phyloP scores from a whole-genome alignment of 2,113 vertebrate species.

The Gymnocephalus cernua region DNA sequence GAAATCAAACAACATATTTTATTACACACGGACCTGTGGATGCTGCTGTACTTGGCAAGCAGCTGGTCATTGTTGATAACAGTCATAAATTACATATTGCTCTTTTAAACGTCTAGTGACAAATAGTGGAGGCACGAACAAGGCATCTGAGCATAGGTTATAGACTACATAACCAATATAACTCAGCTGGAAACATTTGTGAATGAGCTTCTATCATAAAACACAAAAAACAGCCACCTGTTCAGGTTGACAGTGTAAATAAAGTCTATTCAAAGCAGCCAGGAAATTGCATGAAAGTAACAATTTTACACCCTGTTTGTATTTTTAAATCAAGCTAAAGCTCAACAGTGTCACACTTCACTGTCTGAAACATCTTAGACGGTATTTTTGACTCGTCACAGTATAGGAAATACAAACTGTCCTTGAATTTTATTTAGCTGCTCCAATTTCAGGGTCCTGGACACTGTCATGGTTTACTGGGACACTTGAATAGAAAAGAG shows the following conservation, averaged over 20 bases:
- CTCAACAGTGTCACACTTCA: background rate
- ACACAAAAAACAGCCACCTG: slow-evolving; percentile 7
- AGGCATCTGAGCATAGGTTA: slow-evolving; percentile 26
- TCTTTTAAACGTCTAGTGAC: slow-evolving; percentile 9
- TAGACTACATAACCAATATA: background rate
- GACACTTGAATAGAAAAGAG: background rate
- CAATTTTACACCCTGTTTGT: slow-evolving; percentile 29
- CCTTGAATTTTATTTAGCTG: background rate
- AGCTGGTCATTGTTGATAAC: slow-evolving; percentile 38
- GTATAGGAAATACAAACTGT: background rate
- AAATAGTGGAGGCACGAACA: slow-evolving; percentile 5
- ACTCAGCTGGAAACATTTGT: slow-evolving; percentile 24
- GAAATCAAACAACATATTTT: slow-evolving; percentile 34
- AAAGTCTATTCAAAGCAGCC: slow-evolving; percentile 25
- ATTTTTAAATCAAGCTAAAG: background rate
- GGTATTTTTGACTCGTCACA: slow-evolving; percentile 10
- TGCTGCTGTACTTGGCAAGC: slow-evolving; percentile 12
- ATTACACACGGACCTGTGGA: slow-evolving; percentile 10
- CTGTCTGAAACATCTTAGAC: background rate
- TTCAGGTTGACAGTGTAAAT: slow-evolving; percentile 6
- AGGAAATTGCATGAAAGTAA: background rate
- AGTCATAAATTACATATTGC: slow-evolving; percentile 8
- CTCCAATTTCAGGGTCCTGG: background rate
- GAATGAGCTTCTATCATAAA: slow-evolving; percentile 22
- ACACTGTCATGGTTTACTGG: background rate